Evolutionary conservation across 2,797 vertebrate species (phyloP).

Genomic region (Lycodopsis pacificus): DNA sequence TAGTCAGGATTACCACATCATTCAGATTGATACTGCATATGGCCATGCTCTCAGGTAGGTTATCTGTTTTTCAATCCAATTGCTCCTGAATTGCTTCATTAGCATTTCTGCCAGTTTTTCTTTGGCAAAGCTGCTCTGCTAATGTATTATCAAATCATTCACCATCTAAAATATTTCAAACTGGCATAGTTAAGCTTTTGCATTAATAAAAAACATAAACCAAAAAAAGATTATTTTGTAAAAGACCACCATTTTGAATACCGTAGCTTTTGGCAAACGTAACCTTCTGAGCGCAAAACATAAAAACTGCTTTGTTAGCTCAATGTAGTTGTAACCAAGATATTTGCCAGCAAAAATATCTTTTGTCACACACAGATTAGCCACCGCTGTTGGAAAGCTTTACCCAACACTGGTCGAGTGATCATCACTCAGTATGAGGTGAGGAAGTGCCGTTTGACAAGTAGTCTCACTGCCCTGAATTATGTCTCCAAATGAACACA

Average conservation of each 20-base stretch:
- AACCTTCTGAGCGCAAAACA: conserved; percentile 49
- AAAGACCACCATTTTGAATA: conserved; percentile 28
- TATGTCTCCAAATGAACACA: conserved; percentile 62
- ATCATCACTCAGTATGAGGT: conserved; percentile 82
- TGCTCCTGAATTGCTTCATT: conserved; percentile 23
- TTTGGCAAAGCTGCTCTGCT: conserved; percentile 43
- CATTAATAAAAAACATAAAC: conserved; percentile 32
- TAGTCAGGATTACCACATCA: conserved; percentile 18
- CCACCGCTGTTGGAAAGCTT: conserved; percentile 84
- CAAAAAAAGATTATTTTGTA: conserved; percentile 14
- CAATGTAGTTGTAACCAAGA: conserved; percentile 77
- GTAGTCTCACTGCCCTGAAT: conserved; percentile 66
- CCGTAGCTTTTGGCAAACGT: conserved; percentile 48
- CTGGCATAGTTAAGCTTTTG: conserved; percentile 27
- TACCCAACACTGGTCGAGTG: conserved; percentile 83
- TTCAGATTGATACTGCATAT: conserved; percentile 22
- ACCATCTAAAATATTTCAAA: conserved; percentile 53
- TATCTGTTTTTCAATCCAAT: conserved; percentile 33
- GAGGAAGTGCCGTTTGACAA: conserved; percentile 82
- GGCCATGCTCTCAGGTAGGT: conserved; percentile 37
- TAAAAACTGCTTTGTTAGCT: conserved; percentile 62
- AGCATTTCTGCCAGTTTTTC: conserved; percentile 16
- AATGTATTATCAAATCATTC: conserved; percentile 33
- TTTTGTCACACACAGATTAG: conserved; percentile 85
- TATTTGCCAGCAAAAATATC: conserved; percentile 83